Evolutionary conservation across 2,888 invertebrate species (phyloP), one percentile per base, ranked within the genome.

Genomic region (Limnephilus lunatus): DNA sequence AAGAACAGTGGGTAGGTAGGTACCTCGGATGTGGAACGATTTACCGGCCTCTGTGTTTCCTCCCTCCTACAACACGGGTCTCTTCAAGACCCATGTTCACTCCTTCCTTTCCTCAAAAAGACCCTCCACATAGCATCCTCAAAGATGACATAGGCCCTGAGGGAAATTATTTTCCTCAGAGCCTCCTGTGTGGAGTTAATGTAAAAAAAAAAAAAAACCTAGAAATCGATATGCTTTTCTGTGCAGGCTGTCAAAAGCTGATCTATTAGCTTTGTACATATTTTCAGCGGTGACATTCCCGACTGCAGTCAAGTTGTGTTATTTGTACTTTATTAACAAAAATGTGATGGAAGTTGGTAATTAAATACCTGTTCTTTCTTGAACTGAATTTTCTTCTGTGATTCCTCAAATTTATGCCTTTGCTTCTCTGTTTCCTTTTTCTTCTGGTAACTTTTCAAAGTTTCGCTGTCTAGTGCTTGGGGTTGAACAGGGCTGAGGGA

Each of bases 311-410:
- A 19, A 68, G 68, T 68, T 68, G 25, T 68, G 68, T 12, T 31
- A 82, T 82, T 82, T 82, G 30, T 31, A 15, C 81, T 30, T 31
- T 82, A 14, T 82, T 82, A 32, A 82, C 30, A 32, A 82, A 82
- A 32, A 82, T 30, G 12, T 81, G 14, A 2, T 48, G 25, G 25
- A 25, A 25, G 25, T 25, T n/a, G 9, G 19, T 68, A 82, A 85
- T 31, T 19, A 68, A 93, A 35, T 94, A 95, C 95, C 94, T 95
- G 94, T 94, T 94, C 95, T 93, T 95, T 95, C 92, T 95, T 95
- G 82, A 96, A 94, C 94, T 95, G 95, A 93, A 96, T 95, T 94
- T 96, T 96, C 94, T 96, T 95, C 94, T 96, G 96, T 81, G 95
- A 95, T 94, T 97, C 96, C 94, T 96, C 95, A 93, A 95, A 95